A percentile compares a stretch with the other conserved stretches of the same genome.
These are phyloP conservation scores for Dynastes grantii DNA, from an alignment of 2,888 invertebrate species.

Conservation along the genomic window DNA sequence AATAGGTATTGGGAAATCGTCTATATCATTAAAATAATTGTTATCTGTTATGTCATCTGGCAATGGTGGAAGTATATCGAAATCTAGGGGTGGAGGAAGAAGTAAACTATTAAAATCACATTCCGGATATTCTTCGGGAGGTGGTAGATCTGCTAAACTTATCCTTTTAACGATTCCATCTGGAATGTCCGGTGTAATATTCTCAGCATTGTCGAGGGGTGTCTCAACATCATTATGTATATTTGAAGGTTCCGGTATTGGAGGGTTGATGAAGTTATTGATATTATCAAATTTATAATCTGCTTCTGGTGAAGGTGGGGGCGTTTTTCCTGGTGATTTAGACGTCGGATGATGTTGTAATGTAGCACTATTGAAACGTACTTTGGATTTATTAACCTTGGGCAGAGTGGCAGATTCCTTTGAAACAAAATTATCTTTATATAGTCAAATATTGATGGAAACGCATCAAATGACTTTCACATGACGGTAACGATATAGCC, in stretches of 20 bases:
- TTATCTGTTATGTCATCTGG: conserved; percentile 24
- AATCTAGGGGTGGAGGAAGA: conserved; percentile 53
- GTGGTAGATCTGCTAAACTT: conserved; percentile 48
- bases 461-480: conserved; percentile 8
- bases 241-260: background rate
- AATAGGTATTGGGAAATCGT: conserved; percentile 16
- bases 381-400: conserved; percentile 61
- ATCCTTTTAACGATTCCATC: conserved; percentile 3
- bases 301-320: conserved; percentile 52
- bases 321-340: conserved; percentile 36
- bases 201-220: background rate
- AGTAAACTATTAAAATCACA: conserved; percentile 31
- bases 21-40: background rate
- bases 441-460: background rate
- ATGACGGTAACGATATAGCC: background rate
- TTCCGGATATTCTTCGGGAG: conserved; percentile 41
- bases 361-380: conserved; percentile 60
- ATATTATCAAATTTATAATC: conserved; percentile 5
- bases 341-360: conserved; percentile 48
- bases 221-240: background rate
- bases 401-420: conserved; percentile 64
- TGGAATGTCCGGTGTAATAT: background rate
- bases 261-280: conserved; percentile 2
- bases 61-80: conserved; percentile 46
- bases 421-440: conserved; percentile 53